A percentile compares a stretch with the other conserved stretches of the same genome.
Evolutionary conservation across 2,888 invertebrate genomes (phyloP).

Genomic region (Leptopilina myrica): DNA sequence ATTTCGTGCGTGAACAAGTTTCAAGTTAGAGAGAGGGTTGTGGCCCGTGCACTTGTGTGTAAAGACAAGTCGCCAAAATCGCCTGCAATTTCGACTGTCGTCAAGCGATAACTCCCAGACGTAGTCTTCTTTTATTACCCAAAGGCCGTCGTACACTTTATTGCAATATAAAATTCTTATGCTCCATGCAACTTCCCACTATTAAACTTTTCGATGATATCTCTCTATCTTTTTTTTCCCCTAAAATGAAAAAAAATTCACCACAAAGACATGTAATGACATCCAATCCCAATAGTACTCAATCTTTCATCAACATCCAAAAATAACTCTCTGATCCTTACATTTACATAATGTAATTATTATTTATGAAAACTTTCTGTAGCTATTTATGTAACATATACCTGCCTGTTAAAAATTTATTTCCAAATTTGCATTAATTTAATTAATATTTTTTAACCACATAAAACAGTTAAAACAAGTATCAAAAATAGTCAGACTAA

Average conservation of each 20-base stretch:
- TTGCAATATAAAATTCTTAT: conserved; percentile 39
- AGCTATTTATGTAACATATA: too few species aligned
- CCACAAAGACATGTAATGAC: neutral
- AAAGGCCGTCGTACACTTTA: conserved; percentile 30
- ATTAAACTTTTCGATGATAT: conserved; percentile 13
- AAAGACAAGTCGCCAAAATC: conserved; percentile 27
- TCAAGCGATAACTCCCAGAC: conserved; percentile 19
- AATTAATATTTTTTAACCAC: too few species aligned
- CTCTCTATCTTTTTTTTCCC: neutral
- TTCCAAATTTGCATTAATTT: too few species aligned
- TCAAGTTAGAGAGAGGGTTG: conserved; percentile 14
- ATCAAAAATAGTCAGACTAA: too few species aligned
- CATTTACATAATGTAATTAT: too few species aligned
- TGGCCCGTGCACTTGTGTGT: neutral
- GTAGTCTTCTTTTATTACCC: conserved; percentile 16
- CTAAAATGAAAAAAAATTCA: neutral
- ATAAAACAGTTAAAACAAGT: too few species aligned
- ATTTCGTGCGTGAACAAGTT: conserved; percentile 63
- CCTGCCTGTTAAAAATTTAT: too few species aligned
- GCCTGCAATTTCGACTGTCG: conserved; percentile 32
- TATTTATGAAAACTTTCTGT: too few species aligned
- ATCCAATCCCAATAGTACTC: neutral
- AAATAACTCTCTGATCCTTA: neutral
- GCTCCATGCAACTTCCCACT: conserved; percentile 14
- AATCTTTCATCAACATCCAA: conserved; percentile 3